Base-by-base conservation (phyloP, 2,113 vertebrate species). In the Nasalis larvatus region DNA sequence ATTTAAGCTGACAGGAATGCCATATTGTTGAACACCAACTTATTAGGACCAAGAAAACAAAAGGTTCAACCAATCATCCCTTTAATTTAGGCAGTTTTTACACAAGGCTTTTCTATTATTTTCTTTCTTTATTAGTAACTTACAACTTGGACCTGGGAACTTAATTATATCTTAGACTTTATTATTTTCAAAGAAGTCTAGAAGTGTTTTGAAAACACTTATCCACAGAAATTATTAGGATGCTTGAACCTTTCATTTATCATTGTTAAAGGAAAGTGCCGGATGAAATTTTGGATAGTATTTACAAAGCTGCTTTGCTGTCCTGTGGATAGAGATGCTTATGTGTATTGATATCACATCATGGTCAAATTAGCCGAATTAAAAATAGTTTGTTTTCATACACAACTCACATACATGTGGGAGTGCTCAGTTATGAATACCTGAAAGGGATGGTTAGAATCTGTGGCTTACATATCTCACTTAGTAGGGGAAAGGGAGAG, bases 181-280 rank as follows among this genome's bases (percentile, higher is more conserved):
- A 73, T 81, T 54, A 6, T 94, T 95, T 94, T 96, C 68, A 94
- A 94, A 90, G 49, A 96, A 88, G 27, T 58, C 66, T 66, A 94
- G 4, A 27, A 86, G 69, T 77, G 45, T 73, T 86, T 91, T 77
- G 42, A 91, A 95, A 87, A 58, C 12, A 78, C 23, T 86, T 23
- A 95, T 54, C 47, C 95, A 83, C 6, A 89, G 11, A 86, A 96
- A 94, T 89, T 52, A 86, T 86, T 95, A 94, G 37, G 52, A 63
- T 92, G 35, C 42, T 68, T 73, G 14, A 35, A 71, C 68, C 52
- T 80, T 97, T 35, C 92, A 20, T 82, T 89, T 37, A 84, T 86
- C 80, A 90, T 52, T 87, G 10, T 45, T 60, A 89, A 66, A 35
- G 73, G 4, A 95, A 92, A 77, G 30, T 78, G 11, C 35, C n/a